A percentile compares a stretch with the other conserved stretches of the same genome.
Evolutionary conservation across 2,113 vertebrate species (phyloP).

Genomic region (Pycnonotus jocosus): DNA sequence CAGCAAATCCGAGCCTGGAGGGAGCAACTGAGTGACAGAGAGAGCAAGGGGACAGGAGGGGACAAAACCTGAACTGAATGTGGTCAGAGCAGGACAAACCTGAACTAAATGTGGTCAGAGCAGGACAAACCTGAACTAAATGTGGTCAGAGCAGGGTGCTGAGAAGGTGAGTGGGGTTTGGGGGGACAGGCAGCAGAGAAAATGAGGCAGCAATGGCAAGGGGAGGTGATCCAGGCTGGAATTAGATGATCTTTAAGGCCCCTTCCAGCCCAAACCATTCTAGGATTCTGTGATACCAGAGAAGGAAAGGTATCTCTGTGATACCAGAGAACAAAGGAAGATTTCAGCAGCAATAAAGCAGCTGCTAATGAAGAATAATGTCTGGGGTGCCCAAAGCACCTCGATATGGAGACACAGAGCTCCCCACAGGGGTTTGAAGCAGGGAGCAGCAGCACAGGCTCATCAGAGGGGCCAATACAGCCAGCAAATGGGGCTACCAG

Average conservation of each 20-base stretch:
- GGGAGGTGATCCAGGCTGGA: neutral
- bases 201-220: neutral
- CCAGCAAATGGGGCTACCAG: neutral
- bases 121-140: too few species aligned
- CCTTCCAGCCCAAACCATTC: neutral
- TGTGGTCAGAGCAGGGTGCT: too few species aligned
- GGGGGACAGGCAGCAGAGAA: neutral
- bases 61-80: neutral
- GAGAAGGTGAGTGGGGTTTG: neutral
- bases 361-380: neutral
- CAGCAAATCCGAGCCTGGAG: neutral
- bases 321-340: neutral
- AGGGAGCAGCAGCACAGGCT: neutral
- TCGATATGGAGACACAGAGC: accelerated
- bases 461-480: too few species aligned
- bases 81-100: neutral
- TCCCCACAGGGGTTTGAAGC: neutral
- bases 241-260: neutral
- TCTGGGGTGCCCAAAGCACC: neutral
- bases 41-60: neutral
- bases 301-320: neutral
- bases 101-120: too few species aligned
- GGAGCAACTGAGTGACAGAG: neutral
- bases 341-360: neutral
- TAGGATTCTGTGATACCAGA: too few species aligned